Evolutionary conservation across 2,888 invertebrate species (phyloP), one percentile per base, ranked within the genome.

Genomic region (Vannuccia rotundouncinata): DNA sequence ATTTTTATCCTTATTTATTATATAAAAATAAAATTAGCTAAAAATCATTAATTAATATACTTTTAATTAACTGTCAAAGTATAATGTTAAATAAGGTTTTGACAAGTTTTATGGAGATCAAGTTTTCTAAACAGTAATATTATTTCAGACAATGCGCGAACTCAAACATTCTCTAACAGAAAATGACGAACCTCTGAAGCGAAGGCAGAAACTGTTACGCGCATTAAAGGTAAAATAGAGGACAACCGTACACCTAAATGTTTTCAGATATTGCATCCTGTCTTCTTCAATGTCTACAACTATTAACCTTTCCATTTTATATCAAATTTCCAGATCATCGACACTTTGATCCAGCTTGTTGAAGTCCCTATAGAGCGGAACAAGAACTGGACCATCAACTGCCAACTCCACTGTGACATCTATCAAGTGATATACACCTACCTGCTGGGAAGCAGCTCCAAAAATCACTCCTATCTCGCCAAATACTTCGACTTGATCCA

Each of bases 401-500:
- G 59, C 31, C 25, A 59, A 25, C 13, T 45, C 59, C n/a, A 82
- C 45, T n/a, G 25, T 25, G 59, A 59, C 31, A 29, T 22, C 73
- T 59, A 78, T 29, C n/a, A 30, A 2, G 22, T 81, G 76, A 77
- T 82, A 31, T 29, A 60, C 66, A 66, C 66, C 28, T 82, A 82
- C 59, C 31, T 82, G 45, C 10, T 28, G 22, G 82, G 82, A 10
- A 74, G 81, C 22, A 83, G 82, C 31, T 31, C 81, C 17, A 82
- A 82, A 59, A 82, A 82, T 77, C 79, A 82, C 29, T 77, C 82
- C 66, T 82, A 82, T 66, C n/a, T 82, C 25, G 82, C 79, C 13
- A 29, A 81, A n/a, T 81, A 82, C 59, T 66, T 82, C 74, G 82
- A 82, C 59, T 78, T 82, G 74, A 82, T 83, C 60, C 66, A 82